Evolutionary conservation across 2,113 vertebrate genomes (phyloP).

Genomic region (Tauraco erythrolophus): DNA sequence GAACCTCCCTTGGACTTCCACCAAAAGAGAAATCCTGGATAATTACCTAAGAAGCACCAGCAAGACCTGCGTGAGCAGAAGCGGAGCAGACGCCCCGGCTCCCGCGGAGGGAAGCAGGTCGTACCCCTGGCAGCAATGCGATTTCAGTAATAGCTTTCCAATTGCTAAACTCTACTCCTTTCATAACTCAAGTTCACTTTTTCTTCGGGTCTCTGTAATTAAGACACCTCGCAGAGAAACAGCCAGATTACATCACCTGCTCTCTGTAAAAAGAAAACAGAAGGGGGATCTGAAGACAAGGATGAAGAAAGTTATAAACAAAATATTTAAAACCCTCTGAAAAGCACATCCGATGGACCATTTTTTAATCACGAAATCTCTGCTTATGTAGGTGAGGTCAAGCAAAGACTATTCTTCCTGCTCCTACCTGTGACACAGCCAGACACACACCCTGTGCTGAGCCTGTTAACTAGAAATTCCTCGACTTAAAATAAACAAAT

Average conservation of each 20-base stretch:
- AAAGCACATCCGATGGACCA: neutral
- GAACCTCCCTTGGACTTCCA: neutral
- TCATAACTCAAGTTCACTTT: neutral
- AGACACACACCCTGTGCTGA: accelerated
- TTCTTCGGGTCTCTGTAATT: neutral
- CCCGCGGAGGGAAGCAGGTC: accelerated
- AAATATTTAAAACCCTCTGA: neutral
- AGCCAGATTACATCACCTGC: too few species aligned
- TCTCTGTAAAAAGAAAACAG: neutral
- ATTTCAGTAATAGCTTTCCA: neutral
- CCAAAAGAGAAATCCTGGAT: neutral
- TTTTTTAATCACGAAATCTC: neutral
- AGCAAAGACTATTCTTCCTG: neutral
- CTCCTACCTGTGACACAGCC: accelerated
- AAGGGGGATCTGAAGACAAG: accelerated
- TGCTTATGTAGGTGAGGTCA: neutral
- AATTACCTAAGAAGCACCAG: accelerated
- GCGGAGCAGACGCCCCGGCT: neutral
- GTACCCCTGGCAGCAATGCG: neutral
- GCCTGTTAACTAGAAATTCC: neutral
- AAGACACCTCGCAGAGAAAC: neutral
- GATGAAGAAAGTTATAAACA: neutral
- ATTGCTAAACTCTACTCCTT: neutral
- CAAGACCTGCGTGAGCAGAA: neutral
- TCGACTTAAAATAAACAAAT: neutral